Percentiles rank a stretch among this genome's conserved stretches.
These are phyloP conservation scores for Ophion slaviceki DNA, from an alignment of 2,888 invertebrate species.

Conservation along the genomic window DNA sequence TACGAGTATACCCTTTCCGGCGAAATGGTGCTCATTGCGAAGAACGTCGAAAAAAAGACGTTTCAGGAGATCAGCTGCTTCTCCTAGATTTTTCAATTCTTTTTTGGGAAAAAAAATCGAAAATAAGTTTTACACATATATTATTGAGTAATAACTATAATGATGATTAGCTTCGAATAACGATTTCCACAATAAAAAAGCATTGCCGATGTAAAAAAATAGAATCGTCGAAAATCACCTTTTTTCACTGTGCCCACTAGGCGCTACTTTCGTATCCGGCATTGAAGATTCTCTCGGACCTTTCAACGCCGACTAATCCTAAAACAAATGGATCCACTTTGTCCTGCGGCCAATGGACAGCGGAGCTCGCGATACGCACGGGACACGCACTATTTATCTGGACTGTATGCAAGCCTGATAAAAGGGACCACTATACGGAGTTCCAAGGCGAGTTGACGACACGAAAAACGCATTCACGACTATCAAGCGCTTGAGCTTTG, in stretches of 20 bases:
- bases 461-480: slow-evolving; percentile 3
- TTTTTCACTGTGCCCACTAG: background rate
- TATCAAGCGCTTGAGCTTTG: background rate
- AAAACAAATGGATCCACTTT: slow-evolving; percentile 75
- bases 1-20: too few relatives aligned
- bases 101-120: too few relatives aligned
- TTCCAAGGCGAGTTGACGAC: slow-evolving; percentile 11
- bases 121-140: too few relatives aligned
- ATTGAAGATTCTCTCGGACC: slow-evolving; percentile 1
- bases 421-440: slow-evolving; percentile 8
- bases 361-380: slow-evolving; percentile 57
- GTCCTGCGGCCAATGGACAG: slow-evolving; percentile 39
- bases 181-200: background rate
- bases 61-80: too few relatives aligned
- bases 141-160: too few relatives aligned
- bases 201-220: background rate
- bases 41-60: too few relatives aligned
- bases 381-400: background rate
- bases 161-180: too few relatives aligned
- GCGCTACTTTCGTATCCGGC: background rate
- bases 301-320: slow-evolving; percentile 47
- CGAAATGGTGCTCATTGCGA: too few relatives aligned
- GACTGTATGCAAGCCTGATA: slow-evolving; percentile 10
- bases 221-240: background rate
- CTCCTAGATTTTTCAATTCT: too few relatives aligned